A percentile compares a stretch with the other conserved stretches of the same genome.
These are phyloP conservation scores for Cataglyphis cursor DNA, from an alignment of 2,888 invertebrate species.

Conservation along the genomic window DNA sequence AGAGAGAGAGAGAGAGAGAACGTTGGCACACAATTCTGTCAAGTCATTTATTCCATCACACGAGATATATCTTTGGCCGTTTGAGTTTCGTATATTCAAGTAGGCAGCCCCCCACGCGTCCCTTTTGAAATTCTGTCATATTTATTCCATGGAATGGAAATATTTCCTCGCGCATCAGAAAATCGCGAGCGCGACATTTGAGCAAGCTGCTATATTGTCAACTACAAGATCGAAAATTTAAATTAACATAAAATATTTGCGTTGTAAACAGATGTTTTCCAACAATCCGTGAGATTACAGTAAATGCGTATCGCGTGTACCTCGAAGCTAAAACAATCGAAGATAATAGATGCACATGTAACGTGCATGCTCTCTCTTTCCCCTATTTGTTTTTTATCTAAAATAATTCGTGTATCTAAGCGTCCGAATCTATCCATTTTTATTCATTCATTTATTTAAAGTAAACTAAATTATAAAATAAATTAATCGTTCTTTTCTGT, in stretches of 20 bases:
- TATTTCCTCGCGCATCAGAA: slow-evolving; percentile 35
- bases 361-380: background rate
- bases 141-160: slow-evolving; percentile 54
- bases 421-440: background rate
- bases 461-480: background rate
- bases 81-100: slow-evolving; percentile 53
- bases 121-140: slow-evolving; percentile 54
- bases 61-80: slow-evolving; percentile 44
- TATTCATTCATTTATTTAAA: background rate
- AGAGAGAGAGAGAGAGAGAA: background rate
- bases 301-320: background rate
- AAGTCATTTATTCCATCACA: slow-evolving; percentile 51
- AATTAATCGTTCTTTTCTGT: background rate
- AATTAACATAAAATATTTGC: slow-evolving; percentile 38
- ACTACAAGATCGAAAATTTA: slow-evolving; percentile 13
- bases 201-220: slow-evolving; percentile 3
- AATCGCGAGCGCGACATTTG: slow-evolving; percentile 41
- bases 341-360: background rate
- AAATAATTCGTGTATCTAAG: background rate
- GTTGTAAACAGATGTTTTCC: background rate
- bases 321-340: background rate
- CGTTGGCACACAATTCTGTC: slow-evolving; percentile 27
- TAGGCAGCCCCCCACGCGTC: background rate
- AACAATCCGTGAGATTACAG: background rate
- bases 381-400: background rate